These are phyloP conservation scores for Caenorhabditis imperialis DNA, from an alignment of 2,888 invertebrate species.

Conservation along the genomic window DNA sequence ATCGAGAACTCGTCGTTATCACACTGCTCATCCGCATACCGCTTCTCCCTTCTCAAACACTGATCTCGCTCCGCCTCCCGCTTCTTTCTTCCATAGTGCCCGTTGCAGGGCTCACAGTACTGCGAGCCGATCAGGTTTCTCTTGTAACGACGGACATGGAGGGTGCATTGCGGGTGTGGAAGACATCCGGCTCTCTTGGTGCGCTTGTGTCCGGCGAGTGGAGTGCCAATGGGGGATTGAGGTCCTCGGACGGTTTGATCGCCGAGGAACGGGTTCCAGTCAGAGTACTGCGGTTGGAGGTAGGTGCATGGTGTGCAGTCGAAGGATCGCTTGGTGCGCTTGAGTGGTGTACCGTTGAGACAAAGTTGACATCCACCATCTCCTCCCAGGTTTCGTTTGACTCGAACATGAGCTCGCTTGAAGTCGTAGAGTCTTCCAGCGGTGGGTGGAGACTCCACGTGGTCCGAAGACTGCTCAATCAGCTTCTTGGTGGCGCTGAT, in stretches of 20 bases:
- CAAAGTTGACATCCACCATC: slow-evolving; percentile 63
- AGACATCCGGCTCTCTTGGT: slow-evolving; percentile 66
- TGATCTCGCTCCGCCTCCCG: slow-evolving; percentile 68
- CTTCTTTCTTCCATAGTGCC: slow-evolving; percentile 68
- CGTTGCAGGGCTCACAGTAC: slow-evolving; percentile 72
- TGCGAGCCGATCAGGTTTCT: slow-evolving; percentile 67
- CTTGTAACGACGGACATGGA: slow-evolving; percentile 58
- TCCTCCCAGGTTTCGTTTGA: slow-evolving; percentile 55
- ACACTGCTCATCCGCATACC: slow-evolving; percentile 58
- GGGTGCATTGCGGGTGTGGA: slow-evolving; percentile 69
- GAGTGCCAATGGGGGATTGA: slow-evolving; percentile 57
- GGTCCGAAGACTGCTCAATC: slow-evolving; percentile 46
- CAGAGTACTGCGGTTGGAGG: slow-evolving; percentile 65
- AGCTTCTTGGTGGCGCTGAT: slow-evolving; percentile 26
- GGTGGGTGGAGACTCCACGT: slow-evolving; percentile 56
- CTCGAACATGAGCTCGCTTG: slow-evolving; percentile 52
- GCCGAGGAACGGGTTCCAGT: slow-evolving; percentile 58
- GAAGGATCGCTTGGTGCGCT: slow-evolving; percentile 63
- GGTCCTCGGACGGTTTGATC: slow-evolving; percentile 38
- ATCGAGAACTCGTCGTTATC: slow-evolving; percentile 67
- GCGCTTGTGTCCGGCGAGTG: slow-evolving; percentile 50
- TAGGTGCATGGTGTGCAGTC: slow-evolving; percentile 67
- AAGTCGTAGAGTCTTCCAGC: slow-evolving; percentile 64
- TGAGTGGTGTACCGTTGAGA: slow-evolving; percentile 61
- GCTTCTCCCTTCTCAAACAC: slow-evolving; percentile 58